A percentile compares a stretch with the other conserved stretches of the same genome.
Evolutionary conservation across 2,888 invertebrate species (phyloP).

Genomic region (Aromia moschata): DNA sequence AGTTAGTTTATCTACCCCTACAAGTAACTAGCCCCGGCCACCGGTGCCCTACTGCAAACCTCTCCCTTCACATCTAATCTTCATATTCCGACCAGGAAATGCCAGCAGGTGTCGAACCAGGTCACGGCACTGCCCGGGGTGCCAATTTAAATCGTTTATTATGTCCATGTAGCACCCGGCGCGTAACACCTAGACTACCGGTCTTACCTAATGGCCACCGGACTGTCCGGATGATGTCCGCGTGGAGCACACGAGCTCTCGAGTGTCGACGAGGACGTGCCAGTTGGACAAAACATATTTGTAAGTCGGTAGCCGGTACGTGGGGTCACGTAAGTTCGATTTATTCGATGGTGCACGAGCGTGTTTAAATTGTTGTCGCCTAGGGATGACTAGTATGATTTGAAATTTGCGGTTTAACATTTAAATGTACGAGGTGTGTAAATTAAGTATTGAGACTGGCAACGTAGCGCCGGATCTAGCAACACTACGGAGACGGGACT

Average conservation of each 20-base stretch:
- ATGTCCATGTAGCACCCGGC: constrained; percentile 27
- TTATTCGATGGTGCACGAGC: too few species aligned
- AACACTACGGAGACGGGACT: too few species aligned
- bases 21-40: too few species aligned
- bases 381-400: too few species aligned
- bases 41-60: too few species aligned
- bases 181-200: constrained; percentile 28
- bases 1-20: too few species aligned
- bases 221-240: neutral
- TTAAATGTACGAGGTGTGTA: too few species aligned
- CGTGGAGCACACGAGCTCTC: constrained; percentile 1
- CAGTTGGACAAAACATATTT: constrained; percentile 11
- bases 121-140: constrained; percentile 43
- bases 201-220: constrained; percentile 29
- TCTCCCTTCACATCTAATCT: too few species aligned
- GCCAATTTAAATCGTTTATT: constrained; percentile 41
- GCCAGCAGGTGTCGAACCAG: constrained; percentile 31
- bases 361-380: too few species aligned
- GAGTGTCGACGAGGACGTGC: neutral
- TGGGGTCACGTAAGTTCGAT: constrained; percentile 13
- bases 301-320: constrained; percentile 2
- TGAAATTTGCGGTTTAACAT: too few species aligned
- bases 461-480: too few species aligned
- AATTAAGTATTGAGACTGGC: too few species aligned
- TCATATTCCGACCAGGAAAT: constrained; percentile 12